Evolutionary conservation across 2,113 vertebrate genomes (phyloP).

Genomic region (Lonchura striata): DNA sequence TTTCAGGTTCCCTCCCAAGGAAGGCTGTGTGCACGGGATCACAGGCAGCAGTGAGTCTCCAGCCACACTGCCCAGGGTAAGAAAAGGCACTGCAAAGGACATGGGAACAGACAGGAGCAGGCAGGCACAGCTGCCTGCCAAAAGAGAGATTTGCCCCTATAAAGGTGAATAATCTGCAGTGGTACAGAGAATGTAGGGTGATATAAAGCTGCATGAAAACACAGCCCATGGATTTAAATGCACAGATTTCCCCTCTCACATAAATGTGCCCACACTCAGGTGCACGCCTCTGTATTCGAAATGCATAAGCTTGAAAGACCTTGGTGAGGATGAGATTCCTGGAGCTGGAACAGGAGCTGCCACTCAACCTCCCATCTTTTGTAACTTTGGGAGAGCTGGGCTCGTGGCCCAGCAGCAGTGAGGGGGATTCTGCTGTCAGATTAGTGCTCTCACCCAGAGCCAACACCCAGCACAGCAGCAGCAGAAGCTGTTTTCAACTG

Average conservation of each 20-base stretch:
- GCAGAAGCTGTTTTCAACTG: not conserved
- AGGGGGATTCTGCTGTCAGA: not conserved
- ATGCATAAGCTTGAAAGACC: not conserved
- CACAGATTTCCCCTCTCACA: not conserved
- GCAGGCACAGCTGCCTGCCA: not conserved
- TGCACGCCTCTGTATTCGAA: not conserved
- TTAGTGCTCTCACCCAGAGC: not conserved
- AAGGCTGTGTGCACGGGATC: not conserved
- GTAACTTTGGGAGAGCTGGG: not conserved
- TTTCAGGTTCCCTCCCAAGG: not conserved
- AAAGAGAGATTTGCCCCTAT: not conserved
- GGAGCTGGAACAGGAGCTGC: not conserved
- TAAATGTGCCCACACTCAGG: not conserved
- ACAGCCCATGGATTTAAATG: not conserved
- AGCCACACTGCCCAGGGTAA: not conserved
- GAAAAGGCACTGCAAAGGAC: not conserved
- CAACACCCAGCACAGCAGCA: not conserved
- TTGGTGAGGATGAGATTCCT: not conserved
- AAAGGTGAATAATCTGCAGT: not conserved
- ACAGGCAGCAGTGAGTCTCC: not conserved
- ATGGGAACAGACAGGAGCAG: accelerated
- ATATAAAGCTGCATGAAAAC: not conserved
- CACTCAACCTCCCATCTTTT: not conserved
- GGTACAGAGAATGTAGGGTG: not conserved
- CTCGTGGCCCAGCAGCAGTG: accelerated